These are phyloP conservation scores for Eupithecia subumbrata DNA, from an alignment of 2,888 invertebrate genomes.

Conservation along the genomic window DNA sequence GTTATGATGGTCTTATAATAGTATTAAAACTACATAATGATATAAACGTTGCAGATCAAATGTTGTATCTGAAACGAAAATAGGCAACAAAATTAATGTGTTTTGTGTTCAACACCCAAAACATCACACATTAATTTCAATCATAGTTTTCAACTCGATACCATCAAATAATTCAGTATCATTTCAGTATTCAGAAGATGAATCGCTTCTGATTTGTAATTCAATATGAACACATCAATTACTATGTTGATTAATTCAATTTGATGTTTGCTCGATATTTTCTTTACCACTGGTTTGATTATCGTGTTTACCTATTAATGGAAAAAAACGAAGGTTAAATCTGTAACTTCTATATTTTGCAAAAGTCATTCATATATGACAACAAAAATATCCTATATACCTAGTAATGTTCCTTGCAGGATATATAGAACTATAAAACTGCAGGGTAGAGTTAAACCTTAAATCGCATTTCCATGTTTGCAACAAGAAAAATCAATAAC, in stretches of 20 bases:
- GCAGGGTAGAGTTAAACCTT: background rate
- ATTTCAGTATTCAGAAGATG: constrained; percentile 22
- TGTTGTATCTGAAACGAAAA: background rate
- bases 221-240: constrained; percentile 35
- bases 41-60: background rate
- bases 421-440: background rate
- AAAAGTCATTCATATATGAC: background rate
- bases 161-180: constrained; percentile 2
- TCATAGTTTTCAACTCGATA: constrained; percentile 1
- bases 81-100: background rate
- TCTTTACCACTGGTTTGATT: constrained; percentile 15
- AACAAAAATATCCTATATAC: background rate
- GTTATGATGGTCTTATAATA: background rate
- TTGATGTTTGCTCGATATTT: constrained; percentile 21
- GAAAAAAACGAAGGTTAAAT: background rate
- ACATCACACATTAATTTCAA: background rate
- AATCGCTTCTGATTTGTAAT: constrained; percentile 36
- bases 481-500: background rate
- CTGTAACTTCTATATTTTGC: background rate
- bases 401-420: constrained; percentile 11
- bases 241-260: constrained; percentile 28
- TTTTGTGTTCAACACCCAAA: background rate
- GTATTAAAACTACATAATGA: background rate
- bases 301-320: background rate
- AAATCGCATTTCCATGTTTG: background rate